Conservation (phyloP, 2,113 vertebrate genomes). For the Brevimyrus niger region DNA sequence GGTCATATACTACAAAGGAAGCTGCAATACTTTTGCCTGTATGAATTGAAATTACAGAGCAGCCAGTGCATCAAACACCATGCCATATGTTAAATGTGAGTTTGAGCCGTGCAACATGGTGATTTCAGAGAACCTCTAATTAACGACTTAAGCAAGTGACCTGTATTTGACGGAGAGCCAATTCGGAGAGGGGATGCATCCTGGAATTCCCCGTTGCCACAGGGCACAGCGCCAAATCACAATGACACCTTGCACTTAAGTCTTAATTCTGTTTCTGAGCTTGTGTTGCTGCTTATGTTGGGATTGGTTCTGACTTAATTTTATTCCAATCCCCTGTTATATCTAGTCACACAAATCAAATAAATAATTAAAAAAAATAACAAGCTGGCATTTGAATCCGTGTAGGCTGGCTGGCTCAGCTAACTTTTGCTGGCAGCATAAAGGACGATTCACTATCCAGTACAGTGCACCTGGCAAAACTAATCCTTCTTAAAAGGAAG, state of each 20-base stretch:
- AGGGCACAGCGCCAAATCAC: background rate
- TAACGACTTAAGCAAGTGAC: conserved; percentile 6
- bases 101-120: background rate
- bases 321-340: background rate
- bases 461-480: background rate
- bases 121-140: conserved; percentile 11
- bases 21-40: background rate
- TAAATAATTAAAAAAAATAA: background rate
- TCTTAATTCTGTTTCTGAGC: background rate
- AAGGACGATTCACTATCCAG: background rate
- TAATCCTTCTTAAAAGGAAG: background rate
- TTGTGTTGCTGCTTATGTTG: background rate
- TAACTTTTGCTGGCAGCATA: background rate
- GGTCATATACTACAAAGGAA: background rate
- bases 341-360: background rate
- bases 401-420: background rate
- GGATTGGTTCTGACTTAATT: background rate
- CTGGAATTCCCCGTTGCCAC: background rate
- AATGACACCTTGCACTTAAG: background rate
- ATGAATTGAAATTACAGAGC: background rate
- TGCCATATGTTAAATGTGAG: background rate
- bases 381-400: background rate
- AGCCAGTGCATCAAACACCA: background rate
- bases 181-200: background rate
- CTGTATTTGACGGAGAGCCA: conserved; percentile 9